Base-by-base conservation (phyloP, 2,888 invertebrate genomes). In the Folsomia candida region DNA sequence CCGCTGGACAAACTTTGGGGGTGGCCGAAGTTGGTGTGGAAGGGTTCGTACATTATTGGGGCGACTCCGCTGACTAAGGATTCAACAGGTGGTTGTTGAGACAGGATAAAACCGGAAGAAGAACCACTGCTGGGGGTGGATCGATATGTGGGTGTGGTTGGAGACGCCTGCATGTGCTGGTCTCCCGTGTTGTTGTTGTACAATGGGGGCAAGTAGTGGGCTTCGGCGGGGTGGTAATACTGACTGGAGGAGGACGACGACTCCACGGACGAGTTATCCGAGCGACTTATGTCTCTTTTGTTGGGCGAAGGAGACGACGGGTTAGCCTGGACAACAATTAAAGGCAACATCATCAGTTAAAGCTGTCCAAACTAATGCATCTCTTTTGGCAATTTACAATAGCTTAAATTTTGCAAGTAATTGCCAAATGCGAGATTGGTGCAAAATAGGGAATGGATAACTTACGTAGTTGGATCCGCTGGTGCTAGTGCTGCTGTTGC, bases 171-270 rank as follows among this genome's bases (percentile, higher is more conserved):
- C 77, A 81, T 57, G 69, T 75, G 65, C 62, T 59, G 80, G 69
- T 51, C 72, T 75, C 79, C 70, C 69, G 63, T 76, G 84, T 85
- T 74, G 85, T 81, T 86, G 85, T 73, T 81, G 84, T 74, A 72
- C 78, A 61, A 72, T 85, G 85, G 71, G 87, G 84, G 81, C 86
- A 86, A 70, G 85, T 83, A 79, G 85, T 86, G 26, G 81, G 76
- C 81, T 82, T 87, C 64, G 51, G 51, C 37, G 26, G 82, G 81
- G 87, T 83, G 84, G 86, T 73, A 82, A 84, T 80, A 84, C 87
- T 78, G 83, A 79, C 77, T 80, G 68, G 67, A 69, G 72, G 73
- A 67, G 71, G 71, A 57, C 71, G 74, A 68, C 74, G 74, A 67
- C 67, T 14, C 59, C 28, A 47, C 47, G 47, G 47, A 47, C 18